Base-by-base conservation (phyloP, 1,140 invertebrate species). In the Diachasma alloeum region DNA sequence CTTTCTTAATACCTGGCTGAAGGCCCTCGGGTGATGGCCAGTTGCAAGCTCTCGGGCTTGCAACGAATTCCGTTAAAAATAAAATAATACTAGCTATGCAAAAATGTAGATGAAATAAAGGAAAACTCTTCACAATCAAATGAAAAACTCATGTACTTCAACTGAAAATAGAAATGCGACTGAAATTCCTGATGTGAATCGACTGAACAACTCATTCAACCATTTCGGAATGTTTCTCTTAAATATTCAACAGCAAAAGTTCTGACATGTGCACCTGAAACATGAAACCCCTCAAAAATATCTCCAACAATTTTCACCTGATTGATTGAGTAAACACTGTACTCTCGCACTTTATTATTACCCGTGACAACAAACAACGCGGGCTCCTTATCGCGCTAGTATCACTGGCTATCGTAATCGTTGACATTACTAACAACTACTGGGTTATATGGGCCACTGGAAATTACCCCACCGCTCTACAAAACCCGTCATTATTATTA, bases 361-460 rank as follows among this genome's bases (percentile, higher is more conserved):
- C 22, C 19, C 59, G 22, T 63, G 24, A 63, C 59, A 63, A 63
- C 6, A 63, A 63, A 26, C 6, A 63, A 26, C 19, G 24, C 59
- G 59, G 22, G 59, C 24, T 26, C 24, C 5, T 63, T 63, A 63
- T 63, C 59, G 22, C 19, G 1, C 8, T 31, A 31, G 59, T 63
- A 63, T 63, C 59, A 31, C 24, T 26, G 59, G 22, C 24, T 63
- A 63, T 63, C 59, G 59, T 63, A 63, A 63, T 63, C 59, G 59
- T 26, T 63, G 59, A 26, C 59, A 63, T 42, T 42, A 26, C 13
- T 31, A 63, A 10, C 59, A 26, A 63, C 59, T 1, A 63, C 24
- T 63, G 59, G 26, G 59, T 63, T 63, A 63, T 63, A 63, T 63
- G 59, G 59, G 59, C 59, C 59, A 63, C 59, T 63, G 59, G 59